These are phyloP conservation scores for Odontophorus gujanensis DNA, from an alignment of 2,113 vertebrate species.

Conservation along the genomic window DNA sequence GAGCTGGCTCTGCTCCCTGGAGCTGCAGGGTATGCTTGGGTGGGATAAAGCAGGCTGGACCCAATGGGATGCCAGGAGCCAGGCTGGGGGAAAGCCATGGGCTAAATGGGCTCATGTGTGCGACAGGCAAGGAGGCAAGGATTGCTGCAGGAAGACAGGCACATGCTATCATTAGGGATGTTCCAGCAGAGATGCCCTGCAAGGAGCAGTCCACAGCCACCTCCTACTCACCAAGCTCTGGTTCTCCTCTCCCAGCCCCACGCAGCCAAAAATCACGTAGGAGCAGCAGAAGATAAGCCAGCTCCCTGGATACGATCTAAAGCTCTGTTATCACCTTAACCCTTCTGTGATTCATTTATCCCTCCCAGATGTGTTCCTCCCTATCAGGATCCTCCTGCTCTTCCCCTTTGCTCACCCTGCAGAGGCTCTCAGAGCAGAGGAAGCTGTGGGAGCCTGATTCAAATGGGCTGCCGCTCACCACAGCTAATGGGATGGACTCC, in stretches of 20 bases:
- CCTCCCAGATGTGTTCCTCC: neutral
- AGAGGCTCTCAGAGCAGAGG: neutral
- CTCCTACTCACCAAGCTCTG: neutral
- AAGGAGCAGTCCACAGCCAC: neutral
- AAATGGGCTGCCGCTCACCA: neutral
- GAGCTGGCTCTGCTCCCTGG: neutral
- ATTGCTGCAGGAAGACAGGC: neutral
- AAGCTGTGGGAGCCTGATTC: neutral
- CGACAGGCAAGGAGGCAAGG: neutral
- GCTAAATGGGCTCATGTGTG: neutral
- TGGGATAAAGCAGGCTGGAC: neutral
- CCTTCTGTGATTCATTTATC: neutral
- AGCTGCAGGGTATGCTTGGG: neutral
- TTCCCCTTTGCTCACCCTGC: neutral
- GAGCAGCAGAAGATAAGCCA: neutral
- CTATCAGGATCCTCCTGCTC: neutral
- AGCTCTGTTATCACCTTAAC: slow-evolving; percentile 34
- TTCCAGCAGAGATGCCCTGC: neutral
- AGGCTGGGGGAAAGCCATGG: neutral
- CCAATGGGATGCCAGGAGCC: neutral
- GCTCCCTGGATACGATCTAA: neutral
- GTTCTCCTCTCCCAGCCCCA: neutral
- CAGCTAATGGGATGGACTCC: slow-evolving; percentile 28
- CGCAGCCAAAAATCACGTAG: neutral
- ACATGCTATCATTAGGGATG: neutral